Conservation (phyloP, 1,140 invertebrate species). For the Procambarus virginalis region DNA sequence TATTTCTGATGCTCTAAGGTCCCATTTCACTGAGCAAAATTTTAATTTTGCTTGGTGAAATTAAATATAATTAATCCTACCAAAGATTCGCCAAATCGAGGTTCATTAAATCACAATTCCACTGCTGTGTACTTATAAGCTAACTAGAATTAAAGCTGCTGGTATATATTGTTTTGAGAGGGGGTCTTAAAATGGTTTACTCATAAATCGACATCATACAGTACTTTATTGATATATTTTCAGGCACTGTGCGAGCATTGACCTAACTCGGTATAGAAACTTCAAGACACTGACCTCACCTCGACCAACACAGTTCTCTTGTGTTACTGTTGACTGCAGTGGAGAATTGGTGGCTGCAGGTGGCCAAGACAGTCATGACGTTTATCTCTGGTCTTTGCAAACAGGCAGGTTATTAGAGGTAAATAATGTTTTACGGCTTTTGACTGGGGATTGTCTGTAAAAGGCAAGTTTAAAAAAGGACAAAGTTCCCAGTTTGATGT, state of each 20-base stretch:
- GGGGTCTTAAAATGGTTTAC: neutral
- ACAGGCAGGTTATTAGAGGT: constrained; percentile 92
- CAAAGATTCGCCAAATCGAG: no score
- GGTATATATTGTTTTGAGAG: neutral
- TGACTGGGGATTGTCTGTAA: no score
- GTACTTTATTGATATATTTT: neutral
- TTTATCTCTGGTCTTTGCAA: constrained; percentile 96
- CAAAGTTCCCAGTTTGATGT: no score
- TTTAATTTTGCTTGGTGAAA: no score
- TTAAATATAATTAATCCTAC: no score
- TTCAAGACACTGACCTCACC: constrained; percentile 93
- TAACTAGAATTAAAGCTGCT: no score
- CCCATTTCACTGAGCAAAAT: no score
- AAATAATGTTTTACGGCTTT: constrained; percentile 58
- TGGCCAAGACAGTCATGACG: constrained; percentile 93
- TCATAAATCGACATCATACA: neutral
- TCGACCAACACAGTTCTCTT: constrained; percentile 83
- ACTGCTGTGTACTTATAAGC: no score
- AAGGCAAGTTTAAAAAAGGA: no score
- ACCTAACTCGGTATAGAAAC: constrained; percentile 94
- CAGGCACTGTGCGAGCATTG: constrained; percentile 92
- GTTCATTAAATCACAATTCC: no score
- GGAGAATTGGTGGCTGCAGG: constrained; percentile 95
- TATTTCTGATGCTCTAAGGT: no score
- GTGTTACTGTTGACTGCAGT: constrained; percentile 89